Conservation (phyloP, 2,113 vertebrate species). For the Serilophus lunatus region DNA sequence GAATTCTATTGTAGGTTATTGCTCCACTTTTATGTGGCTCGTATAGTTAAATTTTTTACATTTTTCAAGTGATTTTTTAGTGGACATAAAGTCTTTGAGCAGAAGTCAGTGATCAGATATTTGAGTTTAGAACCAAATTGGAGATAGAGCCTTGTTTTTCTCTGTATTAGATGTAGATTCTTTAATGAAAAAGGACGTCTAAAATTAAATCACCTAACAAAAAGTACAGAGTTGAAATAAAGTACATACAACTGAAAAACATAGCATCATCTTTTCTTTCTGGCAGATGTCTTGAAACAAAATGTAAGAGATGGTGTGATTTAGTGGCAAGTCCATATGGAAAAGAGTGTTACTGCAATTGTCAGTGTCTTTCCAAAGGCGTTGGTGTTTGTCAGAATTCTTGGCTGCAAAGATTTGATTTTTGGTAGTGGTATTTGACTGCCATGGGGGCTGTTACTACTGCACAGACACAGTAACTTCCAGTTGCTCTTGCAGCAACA, state of each 20-base stretch:
- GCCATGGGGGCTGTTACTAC: fast-evolving
- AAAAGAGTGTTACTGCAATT: neutral
- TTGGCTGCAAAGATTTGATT: neutral
- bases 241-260: neutral
- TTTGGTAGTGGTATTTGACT: neutral
- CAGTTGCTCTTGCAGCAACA: neutral
- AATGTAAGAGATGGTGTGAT: neutral
- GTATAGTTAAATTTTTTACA: neutral
- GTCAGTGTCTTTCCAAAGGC: neutral
- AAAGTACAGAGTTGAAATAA: fast-evolving
- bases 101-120: neutral
- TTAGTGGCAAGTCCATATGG: neutral
- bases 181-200: neutral
- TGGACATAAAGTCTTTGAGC: neutral
- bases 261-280: neutral
- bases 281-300: neutral
- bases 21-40: neutral
- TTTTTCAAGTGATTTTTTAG: neutral
- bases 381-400: neutral
- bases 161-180: neutral
- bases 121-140: neutral
- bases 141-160: neutral
- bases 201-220: neutral
- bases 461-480: neutral
- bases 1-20: neutral